Evolutionary conservation across 2,888 invertebrate species (phyloP).

Genomic region (Chironomus tentans): DNA sequence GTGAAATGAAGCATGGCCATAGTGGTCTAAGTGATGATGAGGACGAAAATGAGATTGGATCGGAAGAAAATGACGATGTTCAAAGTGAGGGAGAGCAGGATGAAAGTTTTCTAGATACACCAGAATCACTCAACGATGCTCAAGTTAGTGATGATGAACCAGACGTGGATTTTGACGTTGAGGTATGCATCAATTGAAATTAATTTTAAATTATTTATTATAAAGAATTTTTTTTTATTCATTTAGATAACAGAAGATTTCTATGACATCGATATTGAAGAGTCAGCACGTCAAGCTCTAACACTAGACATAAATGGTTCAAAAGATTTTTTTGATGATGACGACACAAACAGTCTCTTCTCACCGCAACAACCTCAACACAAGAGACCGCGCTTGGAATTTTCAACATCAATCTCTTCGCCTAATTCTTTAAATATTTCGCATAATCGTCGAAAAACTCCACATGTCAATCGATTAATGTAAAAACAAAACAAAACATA

Average conservation of each 20-base stretch:
- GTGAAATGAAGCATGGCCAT: slow-evolving; percentile 76
- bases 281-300: slow-evolving; percentile 41
- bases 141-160: slow-evolving; percentile 39
- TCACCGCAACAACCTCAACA: slow-evolving; percentile 31
- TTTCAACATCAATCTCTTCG: slow-evolving; percentile 44
- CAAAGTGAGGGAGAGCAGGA: slow-evolving; percentile 41
- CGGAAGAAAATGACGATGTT: slow-evolving; percentile 33
- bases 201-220: slow-evolving; percentile 27
- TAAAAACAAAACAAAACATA: not conserved
- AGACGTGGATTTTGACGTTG: slow-evolving; percentile 53
- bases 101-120: slow-evolving; percentile 34
- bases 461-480: slow-evolving; percentile 46
- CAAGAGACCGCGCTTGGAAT: slow-evolving; percentile 39
- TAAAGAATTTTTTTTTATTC: not conserved
- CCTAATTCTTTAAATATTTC: slow-evolving; percentile 43
- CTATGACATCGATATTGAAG: slow-evolving; percentile 63
- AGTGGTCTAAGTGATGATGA: slow-evolving; percentile 57
- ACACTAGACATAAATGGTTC: slow-evolving; percentile 45
- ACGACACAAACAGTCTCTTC: slow-evolving; percentile 41
- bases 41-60: slow-evolving; percentile 45
- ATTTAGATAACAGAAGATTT: slow-evolving; percentile 52
- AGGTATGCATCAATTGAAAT: slow-evolving; percentile 38
- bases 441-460: slow-evolving; percentile 53
- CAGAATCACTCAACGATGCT: slow-evolving; percentile 35
- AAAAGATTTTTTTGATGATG: slow-evolving; percentile 51